These are phyloP conservation scores for Crocodylus rhombifer DNA, from an alignment of 2,797 vertebrate species.

Conservation along the genomic window DNA sequence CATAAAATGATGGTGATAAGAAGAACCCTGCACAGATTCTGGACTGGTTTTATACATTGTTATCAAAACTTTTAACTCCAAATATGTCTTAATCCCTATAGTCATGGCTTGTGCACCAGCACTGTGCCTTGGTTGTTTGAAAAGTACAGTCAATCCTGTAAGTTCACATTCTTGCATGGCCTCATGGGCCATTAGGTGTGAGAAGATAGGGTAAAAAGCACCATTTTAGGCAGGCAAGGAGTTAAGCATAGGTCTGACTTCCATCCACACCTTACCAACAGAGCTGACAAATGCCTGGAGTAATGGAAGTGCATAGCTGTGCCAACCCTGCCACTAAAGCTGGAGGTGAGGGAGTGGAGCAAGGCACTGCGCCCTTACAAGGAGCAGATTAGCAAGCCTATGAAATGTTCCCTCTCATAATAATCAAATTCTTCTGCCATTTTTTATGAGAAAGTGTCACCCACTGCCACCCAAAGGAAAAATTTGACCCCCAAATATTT, in stretches of 20 bases:
- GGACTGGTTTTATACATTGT: background rate
- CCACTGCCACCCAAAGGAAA: background rate
- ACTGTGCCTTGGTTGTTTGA: rapidly evolving
- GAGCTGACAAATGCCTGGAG: background rate
- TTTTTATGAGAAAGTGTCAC: background rate
- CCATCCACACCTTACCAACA: rapidly evolving
- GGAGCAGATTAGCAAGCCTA: background rate
- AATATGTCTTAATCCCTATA: background rate
- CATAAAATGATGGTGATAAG: too few relatives aligned
- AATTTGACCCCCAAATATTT: background rate
- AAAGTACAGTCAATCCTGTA: background rate
- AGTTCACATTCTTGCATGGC: background rate
- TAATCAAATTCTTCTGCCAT: rapidly evolving
- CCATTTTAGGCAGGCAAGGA: background rate
- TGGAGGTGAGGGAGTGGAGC: background rate
- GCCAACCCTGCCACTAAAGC: background rate
- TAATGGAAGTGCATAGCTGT: background rate
- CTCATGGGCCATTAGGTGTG: background rate
- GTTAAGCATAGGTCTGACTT: background rate
- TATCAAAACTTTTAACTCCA: background rate
- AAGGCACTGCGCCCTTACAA: background rate
- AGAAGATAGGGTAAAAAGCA: background rate
- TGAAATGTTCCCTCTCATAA: background rate
- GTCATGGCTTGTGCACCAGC: background rate
- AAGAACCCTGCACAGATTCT: too few relatives aligned